Evolutionary conservation across 2,113 vertebrate genomes (phyloP).

Genomic region (Erythrocercus mccallii): DNA sequence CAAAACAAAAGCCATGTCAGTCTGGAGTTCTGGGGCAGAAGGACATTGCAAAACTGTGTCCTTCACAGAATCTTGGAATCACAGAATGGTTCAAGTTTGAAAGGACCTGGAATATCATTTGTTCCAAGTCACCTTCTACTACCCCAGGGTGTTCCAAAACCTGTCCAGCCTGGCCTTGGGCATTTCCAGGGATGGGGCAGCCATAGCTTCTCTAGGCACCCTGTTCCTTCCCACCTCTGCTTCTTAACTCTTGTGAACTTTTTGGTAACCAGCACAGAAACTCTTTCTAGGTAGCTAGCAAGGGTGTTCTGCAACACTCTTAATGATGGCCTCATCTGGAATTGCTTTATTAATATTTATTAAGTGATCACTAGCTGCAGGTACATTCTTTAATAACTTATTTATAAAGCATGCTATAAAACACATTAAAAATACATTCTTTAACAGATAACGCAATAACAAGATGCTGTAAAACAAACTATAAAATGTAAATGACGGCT

Average conservation of each 20-base stretch:
- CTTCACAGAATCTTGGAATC: neutral
- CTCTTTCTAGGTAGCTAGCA: neutral
- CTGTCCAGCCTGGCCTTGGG: neutral
- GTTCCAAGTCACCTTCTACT: neutral
- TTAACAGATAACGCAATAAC: slow-evolving; percentile 70
- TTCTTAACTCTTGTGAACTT: neutral
- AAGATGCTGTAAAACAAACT: slow-evolving; percentile 53
- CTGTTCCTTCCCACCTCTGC: neutral
- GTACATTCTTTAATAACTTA: slow-evolving; percentile 73
- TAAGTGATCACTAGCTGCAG: slow-evolving; percentile 71
- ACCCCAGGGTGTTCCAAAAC: neutral
- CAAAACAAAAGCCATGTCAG: accelerated
- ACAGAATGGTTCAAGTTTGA: neutral
- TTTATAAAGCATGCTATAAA: slow-evolving; percentile 73
- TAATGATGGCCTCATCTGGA: slow-evolving; percentile 64
- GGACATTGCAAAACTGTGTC: neutral
- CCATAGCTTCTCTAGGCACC: neutral
- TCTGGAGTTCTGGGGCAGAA: neutral
- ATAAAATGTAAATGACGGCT: slow-evolving; percentile 26
- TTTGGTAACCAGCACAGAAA: neutral
- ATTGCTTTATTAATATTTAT: slow-evolving; percentile 76
- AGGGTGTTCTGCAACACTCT: slow-evolving; percentile 6
- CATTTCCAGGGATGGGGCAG: neutral
- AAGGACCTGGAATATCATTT: neutral
- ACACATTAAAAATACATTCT: slow-evolving; percentile 79